Evolutionary conservation across 2,797 vertebrate genomes (phyloP), one percentile per base, ranked within the genome.

Genomic region (Myotis planiceps): DNA sequence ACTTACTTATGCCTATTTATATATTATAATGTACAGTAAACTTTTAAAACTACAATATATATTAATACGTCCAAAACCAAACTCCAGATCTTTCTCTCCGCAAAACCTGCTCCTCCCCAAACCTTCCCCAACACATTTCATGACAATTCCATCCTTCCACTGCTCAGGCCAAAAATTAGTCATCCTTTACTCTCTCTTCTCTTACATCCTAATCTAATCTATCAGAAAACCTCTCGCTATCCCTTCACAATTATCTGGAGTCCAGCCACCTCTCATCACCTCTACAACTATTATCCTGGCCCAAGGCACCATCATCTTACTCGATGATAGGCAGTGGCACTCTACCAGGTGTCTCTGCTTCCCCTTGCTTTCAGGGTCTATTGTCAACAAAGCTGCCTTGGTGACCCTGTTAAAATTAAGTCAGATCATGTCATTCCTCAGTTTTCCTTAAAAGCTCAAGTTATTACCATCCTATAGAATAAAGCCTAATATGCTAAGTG

Each of bases 21-120:
- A 69, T 49, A 18, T 45, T 76, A 45, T 25, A 96, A 49, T 25
- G 49, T n/a, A 84, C 3, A 66, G 2, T 27, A 10, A 90, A 90
- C 19, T 83, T 84, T 2, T 42, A 90, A 88, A 87, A 72, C 51
- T 53, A 58, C 9, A 53, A 39, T 16, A 66, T 39, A 72, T 58
- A 58, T 75, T 84, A 60, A 5, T 81, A 49, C 47, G 9, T 47
- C 49, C 18, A 82, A 91, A 90, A 93, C 58, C 74, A 95, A 91
- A 86, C 15, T 87, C 32, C 27, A 93, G 39, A 82, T 86, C 71
- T 65, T 32, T 76, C n/a, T 75, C 13, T 9, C 16, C 32, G 45
- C 23, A 21, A 42, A 88, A 88, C 29, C 63, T 72, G 15, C 18
- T 91, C 45, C 65, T 94, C 63, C 23, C 34, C 78, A 81, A 78